Base-by-base conservation (phyloP, 2,888 invertebrate genomes). In the Camptogramma bilineatum region DNA sequence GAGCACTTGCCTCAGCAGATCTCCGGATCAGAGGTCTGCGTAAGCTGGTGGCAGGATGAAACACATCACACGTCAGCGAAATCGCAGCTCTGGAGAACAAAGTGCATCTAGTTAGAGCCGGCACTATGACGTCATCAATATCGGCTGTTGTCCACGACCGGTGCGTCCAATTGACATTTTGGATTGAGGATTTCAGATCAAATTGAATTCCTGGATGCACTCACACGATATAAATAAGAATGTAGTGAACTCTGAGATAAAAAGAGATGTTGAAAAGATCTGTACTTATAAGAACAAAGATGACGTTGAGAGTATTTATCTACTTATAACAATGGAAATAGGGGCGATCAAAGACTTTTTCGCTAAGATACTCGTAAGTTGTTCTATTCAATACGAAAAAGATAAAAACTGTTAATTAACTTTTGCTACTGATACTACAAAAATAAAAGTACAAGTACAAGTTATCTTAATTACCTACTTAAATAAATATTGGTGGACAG, bases 31-130 rank as follows among this genome's bases (percentile, higher is more conserved):
- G 31, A 34, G 65, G 64, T 82, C 88, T 75, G 54, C 42, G 21
- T 67, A 59, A 31, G 68, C 56, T 89, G 85, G 90, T 70, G 70
- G 21, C 61, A 52, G 69, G 62, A 76, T 79, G 83, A 84, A 88
- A 87, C 85, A 84, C 83, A 84, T 86, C 84, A 86, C 86, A 86
- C 86, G 88, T 90, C 89, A 87, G 88, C 86, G 73, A 76, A 86
- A 87, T 87, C 83, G 87, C 82, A 83, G 82, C 82, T 80, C 74
- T 76, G 80, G 79, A 79, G 86, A 85, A 88, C 88, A 89, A 87
- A 90, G 87, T 87, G 88, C 88, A 87, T 85, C 83, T 84, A 86
- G 88, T 88, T 88, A 86, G 84, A 83, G 79, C 81, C 78, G 80
- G 75, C 82, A 81, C 83, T 84, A 85, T 75, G 79, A 79, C 74